Base-by-base conservation (phyloP, 2,888 invertebrate species). In the Polymixis flavicincta region DNA sequence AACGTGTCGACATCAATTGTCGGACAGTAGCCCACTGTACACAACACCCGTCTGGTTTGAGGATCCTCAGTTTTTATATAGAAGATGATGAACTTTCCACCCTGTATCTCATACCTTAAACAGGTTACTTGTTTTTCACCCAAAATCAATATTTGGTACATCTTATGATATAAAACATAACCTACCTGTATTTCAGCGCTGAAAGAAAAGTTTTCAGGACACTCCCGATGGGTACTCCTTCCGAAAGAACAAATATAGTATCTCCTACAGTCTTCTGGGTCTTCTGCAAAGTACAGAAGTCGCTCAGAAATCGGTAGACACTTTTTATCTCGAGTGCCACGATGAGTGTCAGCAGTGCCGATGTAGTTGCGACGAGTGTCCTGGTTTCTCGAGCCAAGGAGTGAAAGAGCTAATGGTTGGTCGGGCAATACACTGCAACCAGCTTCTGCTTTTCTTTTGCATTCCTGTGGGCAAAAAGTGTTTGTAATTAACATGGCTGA, bases 171-270 rank as follows among this genome's bases (percentile, higher is more conserved):
- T n/a, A n/a, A n/a, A n/a, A n/a, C n/a, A 42, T n/a, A 42, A 63
- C 73, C 55, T 52, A 86, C 86, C 60, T 72, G 13, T 1, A 45
- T 1, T 2, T 69, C 25, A 17, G 45, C 19, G 22, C 48, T 80
- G 14, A 78, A 86, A 13, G 54, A 63, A 7, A 59, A 79, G 6
- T 61, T 52, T 0, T 45, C 66, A 13, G 77, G 79, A 48, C 86
- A 85, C 3, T 19, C 22, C 2, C 19, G 8, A 8, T 17, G 59
- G 0, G 48, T 22, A 1, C 50, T 14, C 0, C 13, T 57, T 0
- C 84, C 84, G 1, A 68, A 76, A 52, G 59, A 52, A 59, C 85
- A 85, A 1, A 79, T 5, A 14, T 75, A 81, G 22, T 86, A 85
- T 22, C 32, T 48, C 0, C 5, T 66, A 22, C 86, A 86, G 13